Percentiles rank a stretch among this genome's conserved stretches.
phyloP scores from a whole-genome alignment of 2,113 vertebrate genomes.

The Forbesichthys papilliferus region DNA sequence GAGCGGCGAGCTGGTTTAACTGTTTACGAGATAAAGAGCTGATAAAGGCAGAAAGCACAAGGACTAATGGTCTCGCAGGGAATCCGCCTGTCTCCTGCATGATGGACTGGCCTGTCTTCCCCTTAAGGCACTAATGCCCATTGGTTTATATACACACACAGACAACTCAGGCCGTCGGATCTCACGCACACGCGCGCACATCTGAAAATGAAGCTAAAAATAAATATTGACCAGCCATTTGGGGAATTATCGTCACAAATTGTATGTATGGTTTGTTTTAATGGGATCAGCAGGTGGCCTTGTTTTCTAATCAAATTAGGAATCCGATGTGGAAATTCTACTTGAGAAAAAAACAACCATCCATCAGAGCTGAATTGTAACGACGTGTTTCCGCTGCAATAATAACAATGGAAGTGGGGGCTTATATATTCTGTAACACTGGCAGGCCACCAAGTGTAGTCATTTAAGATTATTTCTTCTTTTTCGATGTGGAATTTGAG shows the following conservation, averaged over 20 bases:
- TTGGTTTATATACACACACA: constrained; percentile 48
- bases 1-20: constrained; percentile 19
- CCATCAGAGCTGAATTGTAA: constrained; percentile 47
- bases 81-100: constrained; percentile 55
- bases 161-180: background rate
- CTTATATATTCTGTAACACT: constrained; percentile 13
- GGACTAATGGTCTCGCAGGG: constrained; percentile 64
- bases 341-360: constrained; percentile 54
- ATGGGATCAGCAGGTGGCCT: background rate
- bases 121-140: constrained; percentile 54
- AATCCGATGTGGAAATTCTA: constrained; percentile 27
- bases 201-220: background rate
- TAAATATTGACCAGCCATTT: background rate
- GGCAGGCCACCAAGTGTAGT: constrained; percentile 9
- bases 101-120: constrained; percentile 57
- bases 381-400: constrained; percentile 57
- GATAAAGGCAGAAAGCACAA: constrained; percentile 58
- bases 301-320: constrained; percentile 21
- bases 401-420: constrained; percentile 62
- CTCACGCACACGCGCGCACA: background rate
- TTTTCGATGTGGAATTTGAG: background rate
- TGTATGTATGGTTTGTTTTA: background rate
- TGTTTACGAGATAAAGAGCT: constrained; percentile 72
- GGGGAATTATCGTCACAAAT: no score
- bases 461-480: constrained; percentile 18